Percentiles rank a stretch among this genome's conserved stretches.
These are phyloP conservation scores for Lucifuga dentata DNA, from an alignment of 2,113 vertebrate genomes.

Conservation along the genomic window DNA sequence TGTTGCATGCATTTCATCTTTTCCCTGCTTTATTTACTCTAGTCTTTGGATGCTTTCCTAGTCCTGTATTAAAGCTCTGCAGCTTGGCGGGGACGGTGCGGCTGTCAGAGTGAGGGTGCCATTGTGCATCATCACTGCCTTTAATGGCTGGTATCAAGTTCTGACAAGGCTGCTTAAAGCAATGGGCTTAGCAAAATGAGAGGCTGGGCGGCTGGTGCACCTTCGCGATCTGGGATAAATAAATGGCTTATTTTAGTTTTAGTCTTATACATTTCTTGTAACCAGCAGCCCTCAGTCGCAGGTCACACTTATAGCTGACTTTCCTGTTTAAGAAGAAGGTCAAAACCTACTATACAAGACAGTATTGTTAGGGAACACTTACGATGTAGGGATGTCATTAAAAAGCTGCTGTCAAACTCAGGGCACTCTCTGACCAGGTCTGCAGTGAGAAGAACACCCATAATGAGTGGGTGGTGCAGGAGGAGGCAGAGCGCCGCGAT, in stretches of 20 bases:
- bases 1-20: slow-evolving; percentile 76
- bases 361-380: slow-evolving; percentile 68
- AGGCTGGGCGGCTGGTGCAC: slow-evolving; percentile 42
- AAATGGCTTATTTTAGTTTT: slow-evolving; percentile 63
- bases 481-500: background rate
- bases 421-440: slow-evolving; percentile 66
- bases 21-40: slow-evolving; percentile 74
- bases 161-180: slow-evolving; percentile 74
- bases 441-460: slow-evolving; percentile 49
- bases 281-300: slow-evolving; percentile 35
- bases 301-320: slow-evolving; percentile 63
- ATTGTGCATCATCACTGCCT: slow-evolving; percentile 61
- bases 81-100: slow-evolving; percentile 67
- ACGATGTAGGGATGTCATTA: slow-evolving; percentile 75
- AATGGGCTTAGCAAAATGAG: slow-evolving; percentile 65
- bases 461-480: slow-evolving; percentile 70
- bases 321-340: slow-evolving; percentile 60
- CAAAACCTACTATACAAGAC: slow-evolving; percentile 62
- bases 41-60: slow-evolving; percentile 76
- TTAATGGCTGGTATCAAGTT: slow-evolving; percentile 72
- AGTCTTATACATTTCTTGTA: slow-evolving; percentile 42
- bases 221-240: slow-evolving; percentile 47
- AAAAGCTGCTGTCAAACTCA: slow-evolving; percentile 74
- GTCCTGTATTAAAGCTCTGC: slow-evolving; percentile 74
- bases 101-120: slow-evolving; percentile 60